Conservation (phyloP, 2,888 invertebrate genomes). For the Drepanosiphum platanoidis region DNA sequence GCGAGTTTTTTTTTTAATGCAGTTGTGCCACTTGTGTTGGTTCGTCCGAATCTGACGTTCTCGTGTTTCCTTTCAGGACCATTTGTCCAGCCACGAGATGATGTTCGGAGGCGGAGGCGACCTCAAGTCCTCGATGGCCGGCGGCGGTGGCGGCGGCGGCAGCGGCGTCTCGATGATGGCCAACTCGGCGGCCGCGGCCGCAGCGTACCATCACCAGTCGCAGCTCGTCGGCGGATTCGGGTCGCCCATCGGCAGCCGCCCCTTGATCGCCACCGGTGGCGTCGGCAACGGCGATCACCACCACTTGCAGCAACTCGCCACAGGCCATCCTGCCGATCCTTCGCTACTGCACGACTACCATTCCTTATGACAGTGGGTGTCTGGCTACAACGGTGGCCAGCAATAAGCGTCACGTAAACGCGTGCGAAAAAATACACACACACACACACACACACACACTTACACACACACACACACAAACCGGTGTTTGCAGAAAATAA, state of each 20-base stretch:
- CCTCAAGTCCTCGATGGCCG: slow-evolving; percentile 63
- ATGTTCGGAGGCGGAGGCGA: slow-evolving; percentile 64
- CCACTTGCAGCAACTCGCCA: slow-evolving; percentile 62
- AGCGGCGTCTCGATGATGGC: slow-evolving; percentile 57
- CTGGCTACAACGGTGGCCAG: slow-evolving; percentile 66
- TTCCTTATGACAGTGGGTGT: slow-evolving; percentile 67
- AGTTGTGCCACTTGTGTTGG: too few species aligned
- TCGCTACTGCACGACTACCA: slow-evolving; percentile 66
- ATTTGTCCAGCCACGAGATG: slow-evolving; percentile 64
- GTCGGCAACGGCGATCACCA: slow-evolving; percentile 63
- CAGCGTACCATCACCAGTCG: slow-evolving; percentile 63
- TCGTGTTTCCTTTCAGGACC: slow-evolving; percentile 63
- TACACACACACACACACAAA: background rate
- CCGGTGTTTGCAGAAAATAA: too few species aligned
- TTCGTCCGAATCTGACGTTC: background rate
- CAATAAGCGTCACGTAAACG: slow-evolving; percentile 61
- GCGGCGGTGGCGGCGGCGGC: slow-evolving; percentile 64
- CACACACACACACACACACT: background rate
- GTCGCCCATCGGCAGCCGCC: slow-evolving; percentile 42
- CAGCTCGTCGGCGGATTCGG: slow-evolving; percentile 62
- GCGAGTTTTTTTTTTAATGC: too few species aligned
- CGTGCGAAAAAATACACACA: background rate
- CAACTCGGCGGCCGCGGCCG: slow-evolving; percentile 63
- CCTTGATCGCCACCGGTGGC: slow-evolving; percentile 59
- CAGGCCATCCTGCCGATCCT: slow-evolving; percentile 58